Evolutionary conservation across 2,113 vertebrate genomes (phyloP).

Genomic region (Melospiza georgiana): DNA sequence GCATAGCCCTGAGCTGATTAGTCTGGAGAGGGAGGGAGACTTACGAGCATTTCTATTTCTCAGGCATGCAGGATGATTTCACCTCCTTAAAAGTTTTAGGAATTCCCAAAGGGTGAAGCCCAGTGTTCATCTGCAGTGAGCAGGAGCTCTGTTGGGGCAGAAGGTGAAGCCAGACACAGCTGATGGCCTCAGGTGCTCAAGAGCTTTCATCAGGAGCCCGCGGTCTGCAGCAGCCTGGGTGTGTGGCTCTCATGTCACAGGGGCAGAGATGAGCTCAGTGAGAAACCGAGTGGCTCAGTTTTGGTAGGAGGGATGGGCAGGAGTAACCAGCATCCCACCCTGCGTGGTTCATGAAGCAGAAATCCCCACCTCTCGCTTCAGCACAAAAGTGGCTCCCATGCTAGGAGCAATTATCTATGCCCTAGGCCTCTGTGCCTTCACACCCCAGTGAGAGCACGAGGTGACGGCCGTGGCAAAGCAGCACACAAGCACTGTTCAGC

Average conservation of each 20-base stretch:
- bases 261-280: too few relatives aligned
- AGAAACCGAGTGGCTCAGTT: fast-evolving
- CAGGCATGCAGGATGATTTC: neutral
- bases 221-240: fast-evolving
- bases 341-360: too few relatives aligned
- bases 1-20: neutral
- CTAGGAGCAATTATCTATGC: neutral
- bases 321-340: neutral
- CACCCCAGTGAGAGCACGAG: fast-evolving
- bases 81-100: neutral
- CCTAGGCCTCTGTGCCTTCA: fast-evolving
- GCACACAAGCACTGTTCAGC: fast-evolving
- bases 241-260: fast-evolving
- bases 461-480: fast-evolving
- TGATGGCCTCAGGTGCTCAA: neutral
- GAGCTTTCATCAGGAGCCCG: fast-evolving
- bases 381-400: fast-evolving
- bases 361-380: fast-evolving
- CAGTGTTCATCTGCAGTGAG: neutral
- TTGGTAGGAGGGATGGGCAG: neutral
- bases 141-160: neutral
- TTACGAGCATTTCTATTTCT: neutral
- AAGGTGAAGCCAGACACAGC: neutral
- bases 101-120: neutral
- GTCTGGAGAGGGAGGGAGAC: fast-evolving